These are phyloP conservation scores for Melanogrammus aeglefinus DNA, from an alignment of 2,797 vertebrate species.

Conservation along the genomic window DNA sequence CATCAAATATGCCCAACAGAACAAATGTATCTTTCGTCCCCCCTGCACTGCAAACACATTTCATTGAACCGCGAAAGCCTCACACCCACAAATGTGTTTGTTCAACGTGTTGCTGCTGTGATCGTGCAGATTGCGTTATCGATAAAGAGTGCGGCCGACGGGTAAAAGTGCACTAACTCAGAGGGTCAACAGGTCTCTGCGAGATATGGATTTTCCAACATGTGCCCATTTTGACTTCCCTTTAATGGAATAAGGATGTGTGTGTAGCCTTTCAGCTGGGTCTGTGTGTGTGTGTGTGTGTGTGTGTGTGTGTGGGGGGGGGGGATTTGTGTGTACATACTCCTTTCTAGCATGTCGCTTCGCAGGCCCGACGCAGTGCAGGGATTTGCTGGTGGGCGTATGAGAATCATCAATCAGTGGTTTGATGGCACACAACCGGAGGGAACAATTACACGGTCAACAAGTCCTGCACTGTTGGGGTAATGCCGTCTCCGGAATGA, in stretches of 20 bases:
- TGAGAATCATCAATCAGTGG: not conserved
- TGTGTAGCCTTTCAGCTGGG: not conserved
- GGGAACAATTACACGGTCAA: not conserved
- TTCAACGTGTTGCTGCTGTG: slow-evolving; percentile 10
- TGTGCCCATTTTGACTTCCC: slow-evolving; percentile 8
- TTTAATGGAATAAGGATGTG: slow-evolving; percentile 31
- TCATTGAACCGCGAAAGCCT: slow-evolving; percentile 9
- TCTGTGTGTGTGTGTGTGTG: too few relatives aligned
- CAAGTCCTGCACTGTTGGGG: not conserved
- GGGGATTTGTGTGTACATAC: too few relatives aligned
- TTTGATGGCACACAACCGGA: not conserved
- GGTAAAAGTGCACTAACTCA: slow-evolving; percentile 11
- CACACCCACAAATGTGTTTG: slow-evolving; percentile 17
- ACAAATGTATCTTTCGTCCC: not conserved
- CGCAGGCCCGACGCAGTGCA: too few relatives aligned
- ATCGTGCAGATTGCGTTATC: not conserved
- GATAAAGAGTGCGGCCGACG: not conserved
- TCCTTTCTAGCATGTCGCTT: too few relatives aligned
- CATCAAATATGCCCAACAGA: not conserved
- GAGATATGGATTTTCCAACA: slow-evolving; percentile 22
- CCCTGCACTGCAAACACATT: not conserved
- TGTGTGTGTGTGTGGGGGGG: too few relatives aligned
- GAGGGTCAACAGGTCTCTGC: slow-evolving; percentile 22
- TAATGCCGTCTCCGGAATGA: not conserved
- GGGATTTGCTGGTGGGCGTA: too few relatives aligned